Conservation (phyloP, 2,113 vertebrate genomes). For the Thamnophis sirtalis region DNA sequence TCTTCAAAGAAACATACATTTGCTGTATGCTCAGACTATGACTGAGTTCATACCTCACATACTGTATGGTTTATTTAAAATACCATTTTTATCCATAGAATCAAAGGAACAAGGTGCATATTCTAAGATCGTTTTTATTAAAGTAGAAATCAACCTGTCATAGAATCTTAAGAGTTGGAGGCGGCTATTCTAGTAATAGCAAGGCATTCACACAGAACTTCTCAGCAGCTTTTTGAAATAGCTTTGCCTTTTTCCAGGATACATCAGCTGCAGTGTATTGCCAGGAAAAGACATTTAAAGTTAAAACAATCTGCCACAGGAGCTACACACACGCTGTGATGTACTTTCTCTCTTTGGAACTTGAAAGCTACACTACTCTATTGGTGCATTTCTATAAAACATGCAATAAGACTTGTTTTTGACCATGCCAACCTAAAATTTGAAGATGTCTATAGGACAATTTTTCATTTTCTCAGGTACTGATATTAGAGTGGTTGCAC, state of each 20-base stretch:
- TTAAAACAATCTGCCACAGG: not conserved
- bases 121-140: not conserved
- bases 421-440: not conserved
- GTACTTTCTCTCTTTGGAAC: not conserved
- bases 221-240: not conserved
- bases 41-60: not conserved
- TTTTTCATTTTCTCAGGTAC: not conserved
- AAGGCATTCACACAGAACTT: not conserved
- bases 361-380: not conserved
- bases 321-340: not conserved
- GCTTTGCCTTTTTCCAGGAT: not conserved
- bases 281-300: not conserved
- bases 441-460: not conserved
- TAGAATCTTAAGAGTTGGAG: not conserved
- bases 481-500: not conserved
- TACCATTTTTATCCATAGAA: not conserved
- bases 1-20: not conserved
- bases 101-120: not conserved
- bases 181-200: not conserved
- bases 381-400: not conserved
- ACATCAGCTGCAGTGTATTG: not conserved
- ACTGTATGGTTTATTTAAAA: not conserved
- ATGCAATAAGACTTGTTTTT: not conserved
- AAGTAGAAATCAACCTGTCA: not conserved
- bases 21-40: not conserved